Evolutionary conservation across 2,888 invertebrate genomes (phyloP).

Genomic region (Erpobdella octoculata): DNA sequence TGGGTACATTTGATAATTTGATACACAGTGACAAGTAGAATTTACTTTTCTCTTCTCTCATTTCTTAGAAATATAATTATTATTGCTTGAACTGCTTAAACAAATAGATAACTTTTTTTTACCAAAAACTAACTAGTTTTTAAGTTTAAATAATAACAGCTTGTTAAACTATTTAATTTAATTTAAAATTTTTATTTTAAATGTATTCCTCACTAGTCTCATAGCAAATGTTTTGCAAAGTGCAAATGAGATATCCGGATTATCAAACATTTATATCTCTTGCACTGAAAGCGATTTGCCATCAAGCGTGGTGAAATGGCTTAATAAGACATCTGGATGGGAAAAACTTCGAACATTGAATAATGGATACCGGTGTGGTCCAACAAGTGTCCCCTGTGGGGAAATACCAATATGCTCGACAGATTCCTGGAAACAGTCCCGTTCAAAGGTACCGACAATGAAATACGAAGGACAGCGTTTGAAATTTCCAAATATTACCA

Average conservation of each 20-base stretch:
- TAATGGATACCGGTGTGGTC: slow-evolving; percentile 32
- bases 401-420: slow-evolving; percentile 32
- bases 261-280: slow-evolving; percentile 34
- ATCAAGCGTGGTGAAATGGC: slow-evolving; percentile 26
- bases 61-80: too few species aligned
- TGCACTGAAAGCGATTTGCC: slow-evolving; percentile 31
- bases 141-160: too few species aligned
- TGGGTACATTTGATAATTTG: too few species aligned
- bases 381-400: slow-evolving; percentile 31
- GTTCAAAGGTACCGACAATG: background rate
- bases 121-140: too few species aligned
- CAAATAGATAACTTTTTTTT: too few species aligned
- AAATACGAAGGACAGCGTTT: background rate
- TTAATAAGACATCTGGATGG: slow-evolving; percentile 14
- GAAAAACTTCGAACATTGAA: slow-evolving; percentile 29
- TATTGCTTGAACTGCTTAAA: too few species aligned
- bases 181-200: too few species aligned
- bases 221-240: slow-evolving; percentile 20
- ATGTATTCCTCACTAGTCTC: slow-evolving; percentile 5
- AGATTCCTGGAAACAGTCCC: background rate
- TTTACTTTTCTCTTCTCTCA: too few species aligned
- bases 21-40: too few species aligned
- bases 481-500: slow-evolving; percentile 9
- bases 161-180: too few species aligned
- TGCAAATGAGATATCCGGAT: background rate